Evolutionary conservation across 2,797 vertebrate genomes (phyloP), one percentile per base, ranked within the genome.

Genomic region (Malacoraja senta): DNA sequence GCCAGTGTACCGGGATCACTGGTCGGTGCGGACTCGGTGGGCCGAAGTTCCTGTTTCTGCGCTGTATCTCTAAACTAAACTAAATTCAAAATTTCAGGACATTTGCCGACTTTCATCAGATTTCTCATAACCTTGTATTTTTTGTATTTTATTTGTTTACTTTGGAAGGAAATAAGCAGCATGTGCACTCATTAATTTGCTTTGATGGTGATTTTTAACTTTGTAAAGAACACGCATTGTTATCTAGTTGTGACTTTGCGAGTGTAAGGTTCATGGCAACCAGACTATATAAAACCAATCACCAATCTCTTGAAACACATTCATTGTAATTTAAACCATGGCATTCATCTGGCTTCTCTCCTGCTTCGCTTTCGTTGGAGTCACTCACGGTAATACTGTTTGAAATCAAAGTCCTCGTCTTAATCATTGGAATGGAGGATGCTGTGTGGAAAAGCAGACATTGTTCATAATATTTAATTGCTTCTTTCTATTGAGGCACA

Each of bases 401-500:
- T 29, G 8, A 68, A 72, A 74, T 72, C 21, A 91, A 13, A 91
- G 35, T 91, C 17, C 90, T 53, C 13, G 21, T 53, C 26, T 53
- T 92, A 26, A 8, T 29, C 4, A 76, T 44, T 92, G 68, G 7
- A 29, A 92, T 32, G 15, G 38, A 91, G 35, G 26, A 58, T 92
- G 15, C 29, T 7, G 71, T 53, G 72, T 76, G 12, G 71, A 68
- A 32, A 26, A 8, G 24, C 78, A 19, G 78, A 84, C 2, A 8
- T 15, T 8, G 19, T 71, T 44, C 10, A 44, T 53, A 92, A 29
- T 10, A 17, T 24, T 8, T n/a, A 58, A 74, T 53, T 92, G 68
- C 26, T 92, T 53, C 68, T 72, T 81, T 83, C 63, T 29, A n/a
- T 63, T 19, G 12, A 21, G 19, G 65, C 26, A 93, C 94, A 98